A percentile compares a stretch with the other conserved stretches of the same genome.
Evolutionary conservation across 2,113 vertebrate genomes (phyloP).

Genomic region (Daubentonia madagascariensis): DNA sequence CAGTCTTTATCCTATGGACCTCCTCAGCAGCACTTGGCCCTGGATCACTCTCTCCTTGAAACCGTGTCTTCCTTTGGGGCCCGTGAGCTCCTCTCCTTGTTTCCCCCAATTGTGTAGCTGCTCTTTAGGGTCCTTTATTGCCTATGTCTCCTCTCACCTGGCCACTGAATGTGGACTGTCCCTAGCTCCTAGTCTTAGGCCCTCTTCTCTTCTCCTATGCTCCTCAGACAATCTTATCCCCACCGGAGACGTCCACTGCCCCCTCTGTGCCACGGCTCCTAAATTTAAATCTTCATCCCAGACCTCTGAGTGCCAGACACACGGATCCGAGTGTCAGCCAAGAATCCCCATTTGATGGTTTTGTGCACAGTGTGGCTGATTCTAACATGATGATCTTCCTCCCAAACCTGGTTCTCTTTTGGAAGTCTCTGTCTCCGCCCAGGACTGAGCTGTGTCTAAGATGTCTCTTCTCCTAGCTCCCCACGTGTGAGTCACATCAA

Average conservation of each 20-base stretch:
- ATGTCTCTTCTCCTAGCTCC: accelerated
- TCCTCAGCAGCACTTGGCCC: background rate
- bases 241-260: background rate
- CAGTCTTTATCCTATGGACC: background rate
- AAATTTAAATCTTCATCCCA: background rate
- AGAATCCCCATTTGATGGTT: background rate
- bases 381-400: background rate
- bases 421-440: background rate
- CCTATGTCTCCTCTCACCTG: background rate
- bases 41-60: background rate
- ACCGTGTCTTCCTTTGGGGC: background rate
- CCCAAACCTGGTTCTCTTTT: background rate
- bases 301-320: background rate
- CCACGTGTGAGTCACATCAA: accelerated
- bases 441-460: background rate
- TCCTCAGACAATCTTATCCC: background rate
- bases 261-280: background rate
- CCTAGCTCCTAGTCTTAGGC: background rate
- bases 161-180: background rate
- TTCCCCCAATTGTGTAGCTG: background rate
- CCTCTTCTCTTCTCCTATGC: background rate
- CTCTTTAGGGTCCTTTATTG: background rate
- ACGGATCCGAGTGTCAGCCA: background rate
- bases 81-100: background rate
- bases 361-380: accelerated